These are phyloP conservation scores for Euglossa dilemma DNA, from an alignment of 1,140 invertebrate genomes.

Conservation along the genomic window DNA sequence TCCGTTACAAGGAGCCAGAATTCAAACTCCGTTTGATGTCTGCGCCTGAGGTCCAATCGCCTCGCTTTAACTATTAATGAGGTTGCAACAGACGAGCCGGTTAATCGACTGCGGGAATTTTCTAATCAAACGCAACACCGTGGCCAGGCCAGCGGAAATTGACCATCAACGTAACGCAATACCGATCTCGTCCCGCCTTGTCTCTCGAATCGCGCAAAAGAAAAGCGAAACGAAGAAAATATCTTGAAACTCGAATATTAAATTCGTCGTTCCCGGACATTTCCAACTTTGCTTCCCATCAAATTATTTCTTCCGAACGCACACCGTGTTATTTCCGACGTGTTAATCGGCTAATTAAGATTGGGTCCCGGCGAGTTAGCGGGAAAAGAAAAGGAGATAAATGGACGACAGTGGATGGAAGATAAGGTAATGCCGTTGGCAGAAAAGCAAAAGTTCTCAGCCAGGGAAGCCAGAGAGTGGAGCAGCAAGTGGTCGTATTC, in stretches of 20 bases:
- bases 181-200: slow-evolving; percentile 5
- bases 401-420: slow-evolving; percentile 36
- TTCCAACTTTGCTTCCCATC: background rate
- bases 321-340: background rate
- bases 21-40: slow-evolving; percentile 37
- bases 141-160: slow-evolving; percentile 19
- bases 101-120: slow-evolving; percentile 47
- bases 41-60: slow-evolving; percentile 34
- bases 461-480: slow-evolving; percentile 43
- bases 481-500: slow-evolving; percentile 69
- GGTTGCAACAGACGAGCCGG: slow-evolving; percentile 24
- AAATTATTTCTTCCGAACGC: background rate
- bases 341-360: slow-evolving; percentile 38
- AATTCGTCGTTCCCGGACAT: too few species aligned
- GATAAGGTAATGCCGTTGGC: slow-evolving; percentile 54
- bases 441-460: slow-evolving; percentile 61
- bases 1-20: slow-evolving; percentile 31
- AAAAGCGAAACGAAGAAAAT: background rate
- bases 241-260: background rate
- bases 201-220: background rate
- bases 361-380: slow-evolving; percentile 15
- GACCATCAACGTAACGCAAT: slow-evolving; percentile 38
- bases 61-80: slow-evolving; percentile 45
- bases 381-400: slow-evolving; percentile 9
- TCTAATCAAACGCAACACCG: slow-evolving; percentile 47